Base-by-base conservation (phyloP, 2,797 vertebrate genomes). In the Cyclura pinguis region DNA sequence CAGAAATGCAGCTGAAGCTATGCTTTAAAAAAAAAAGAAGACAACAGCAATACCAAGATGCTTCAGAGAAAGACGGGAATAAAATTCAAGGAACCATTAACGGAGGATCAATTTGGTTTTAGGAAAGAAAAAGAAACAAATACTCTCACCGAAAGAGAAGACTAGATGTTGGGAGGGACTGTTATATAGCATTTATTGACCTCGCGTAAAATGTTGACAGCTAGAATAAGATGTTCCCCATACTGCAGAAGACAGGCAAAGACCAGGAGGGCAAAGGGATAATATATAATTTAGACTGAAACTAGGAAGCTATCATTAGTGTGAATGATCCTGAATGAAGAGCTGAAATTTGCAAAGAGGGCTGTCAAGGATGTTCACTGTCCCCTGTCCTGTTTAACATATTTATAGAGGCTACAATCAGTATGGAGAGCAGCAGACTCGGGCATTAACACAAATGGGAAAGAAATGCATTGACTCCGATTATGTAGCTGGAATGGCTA, bases 341-440 rank as follows among this genome's bases (percentile, higher is more conserved):
- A 67, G 3, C 38, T 42, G 69, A 35, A 38, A 84, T 77, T 47
- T 24, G 32, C 27, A 50, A 77, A 84, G 38, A n/a, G 64, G 29
- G 42, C 81, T 62, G 81, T 64, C 72, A 76, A 52, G 32, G 72
- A 38, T 47, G 20, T 42, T 84, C 55, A 35, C 55, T 27, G 13
- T 76, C 27, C 59, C 2, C 55, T 29, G 24, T 22, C 29, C 64
- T 83, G 29, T 62, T 76, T 76, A 64, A 84, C 80, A 35, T 84
- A 62, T 84, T 89, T 74, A 76, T 76, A 64, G 42, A 84, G 55
- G 29, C 42, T 89, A 29, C 72, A 77, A 62, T 89, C 74, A 84
- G 80, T 57, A 20, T 42, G 13, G 38, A 29, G 14, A 88, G 32
- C 24, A 72, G 35, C 1, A 42, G 69, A 74, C 27, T 2, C 38